phyloP scores from a whole-genome alignment of 2,888 invertebrate genomes.

The Thecophora atra region DNA sequence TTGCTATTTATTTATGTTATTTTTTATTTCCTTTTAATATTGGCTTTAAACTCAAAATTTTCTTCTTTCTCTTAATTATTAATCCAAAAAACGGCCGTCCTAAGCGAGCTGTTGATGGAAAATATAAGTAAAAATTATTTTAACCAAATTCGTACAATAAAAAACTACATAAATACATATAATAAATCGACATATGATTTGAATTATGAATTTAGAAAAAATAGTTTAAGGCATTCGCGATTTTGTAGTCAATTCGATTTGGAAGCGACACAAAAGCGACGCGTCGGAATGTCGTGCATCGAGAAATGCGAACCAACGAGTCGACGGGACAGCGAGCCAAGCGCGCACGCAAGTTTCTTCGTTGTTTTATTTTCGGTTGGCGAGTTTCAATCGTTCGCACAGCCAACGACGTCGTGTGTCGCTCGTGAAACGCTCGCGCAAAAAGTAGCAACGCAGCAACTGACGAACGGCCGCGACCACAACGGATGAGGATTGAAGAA shows the following conservation, averaged over 20 bases:
- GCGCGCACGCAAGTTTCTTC: neutral
- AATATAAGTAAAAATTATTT: conserved; percentile 27
- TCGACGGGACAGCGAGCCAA: too few species aligned
- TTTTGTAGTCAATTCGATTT: neutral
- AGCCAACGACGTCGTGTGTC: neutral
- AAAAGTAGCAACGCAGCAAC: conserved; percentile 25
- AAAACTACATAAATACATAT: conserved; percentile 1
- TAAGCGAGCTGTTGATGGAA: conserved; percentile 34
- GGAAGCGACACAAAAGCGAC: neutral
- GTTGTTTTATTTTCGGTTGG: neutral
- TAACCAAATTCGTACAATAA: neutral
- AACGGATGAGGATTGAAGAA: conserved; percentile 33
- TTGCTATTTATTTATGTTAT: conserved; percentile 41
- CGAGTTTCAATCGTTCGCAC: neutral
- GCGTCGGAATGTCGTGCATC: neutral
- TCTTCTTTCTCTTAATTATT: conserved; percentile 31
- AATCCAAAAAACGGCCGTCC: conserved; percentile 38
- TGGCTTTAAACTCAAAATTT: conserved; percentile 29
- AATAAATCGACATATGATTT: neutral
- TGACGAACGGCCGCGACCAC: conserved; percentile 24
- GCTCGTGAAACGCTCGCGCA: conserved; percentile 3
- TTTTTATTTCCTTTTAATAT: conserved; percentile 32
- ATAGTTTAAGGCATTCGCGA: neutral
- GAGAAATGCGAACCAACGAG: neutral
- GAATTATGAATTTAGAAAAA: neutral